Evolutionary conservation across 1,140 invertebrate species (phyloP).

Genomic region (Trachelipus rathkii): DNA sequence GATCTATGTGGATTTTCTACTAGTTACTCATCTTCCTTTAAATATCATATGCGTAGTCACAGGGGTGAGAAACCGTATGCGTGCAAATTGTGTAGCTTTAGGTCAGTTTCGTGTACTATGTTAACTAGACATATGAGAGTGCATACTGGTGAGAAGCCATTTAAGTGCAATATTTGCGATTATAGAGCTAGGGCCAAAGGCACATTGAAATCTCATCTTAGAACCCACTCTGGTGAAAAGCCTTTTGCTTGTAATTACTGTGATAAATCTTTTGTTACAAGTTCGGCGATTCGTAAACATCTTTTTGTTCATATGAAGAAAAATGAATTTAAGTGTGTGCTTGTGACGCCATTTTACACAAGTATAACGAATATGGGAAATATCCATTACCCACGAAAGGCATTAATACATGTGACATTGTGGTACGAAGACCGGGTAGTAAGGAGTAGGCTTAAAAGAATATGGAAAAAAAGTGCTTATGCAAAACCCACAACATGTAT

Average conservation of each 20-base stretch:
- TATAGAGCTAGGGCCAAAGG: background rate
- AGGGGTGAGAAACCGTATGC: background rate
- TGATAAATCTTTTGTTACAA: constrained; percentile 1
- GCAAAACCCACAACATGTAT: background rate
- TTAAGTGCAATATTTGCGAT: constrained; percentile 1
- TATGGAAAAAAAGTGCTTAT: background rate
- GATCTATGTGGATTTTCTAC: background rate
- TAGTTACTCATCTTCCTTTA: background rate
- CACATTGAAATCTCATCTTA: background rate
- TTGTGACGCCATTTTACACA: background rate
- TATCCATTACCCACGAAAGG: background rate
- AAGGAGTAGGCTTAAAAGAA: background rate
- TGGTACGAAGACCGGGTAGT: background rate
- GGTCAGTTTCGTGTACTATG: background rate
- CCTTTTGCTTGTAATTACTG: constrained; percentile 1
- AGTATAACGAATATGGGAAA: background rate
- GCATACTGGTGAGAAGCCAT: background rate
- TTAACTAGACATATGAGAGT: background rate
- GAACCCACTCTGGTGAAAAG: background rate
- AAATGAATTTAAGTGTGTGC: background rate
- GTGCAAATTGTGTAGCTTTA: background rate
- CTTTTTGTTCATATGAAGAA: background rate
- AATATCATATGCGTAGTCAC: background rate
- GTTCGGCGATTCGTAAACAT: background rate
- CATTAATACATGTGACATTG: background rate